Evolutionary conservation across 2,888 invertebrate species (phyloP).

Genomic region (Troides oblongomaculatus): DNA sequence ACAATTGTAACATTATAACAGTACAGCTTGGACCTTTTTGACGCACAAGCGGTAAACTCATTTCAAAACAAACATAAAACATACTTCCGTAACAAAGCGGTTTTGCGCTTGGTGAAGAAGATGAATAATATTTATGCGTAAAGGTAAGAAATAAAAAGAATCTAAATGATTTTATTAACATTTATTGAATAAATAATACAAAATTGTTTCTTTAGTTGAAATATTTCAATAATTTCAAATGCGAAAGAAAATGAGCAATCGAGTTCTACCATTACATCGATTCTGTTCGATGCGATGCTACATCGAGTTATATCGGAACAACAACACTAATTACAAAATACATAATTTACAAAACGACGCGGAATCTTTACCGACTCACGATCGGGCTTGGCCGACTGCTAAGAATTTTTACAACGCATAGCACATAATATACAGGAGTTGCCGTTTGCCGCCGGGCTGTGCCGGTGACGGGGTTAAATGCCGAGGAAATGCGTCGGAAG

Average conservation of each 20-base stretch:
- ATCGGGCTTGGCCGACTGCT: no score
- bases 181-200: slow-evolving; percentile 80
- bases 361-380: neutral
- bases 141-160: slow-evolving; percentile 34
- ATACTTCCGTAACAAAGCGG: no score
- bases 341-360: neutral
- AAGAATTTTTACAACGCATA: no score
- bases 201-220: slow-evolving; percentile 71
- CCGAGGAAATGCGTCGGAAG: slow-evolving; percentile 57
- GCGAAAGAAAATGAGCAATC: slow-evolving; percentile 69
- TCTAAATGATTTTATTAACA: slow-evolving; percentile 75
- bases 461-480: slow-evolving; percentile 45
- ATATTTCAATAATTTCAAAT: slow-evolving; percentile 63
- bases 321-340: neutral
- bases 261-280: slow-evolving; percentile 44
- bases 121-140: no score
- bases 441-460: no score
- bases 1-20: no score
- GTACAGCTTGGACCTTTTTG: no score
- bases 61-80: no score
- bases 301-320: slow-evolving; percentile 51
- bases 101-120: no score
- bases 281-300: slow-evolving; percentile 46
- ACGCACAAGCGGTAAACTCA: no score
- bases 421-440: no score